Evolutionary conservation across 1,140 invertebrate species (phyloP), one percentile per base, ranked within the genome.

Genomic region (Macrocentrus cingulum): DNA sequence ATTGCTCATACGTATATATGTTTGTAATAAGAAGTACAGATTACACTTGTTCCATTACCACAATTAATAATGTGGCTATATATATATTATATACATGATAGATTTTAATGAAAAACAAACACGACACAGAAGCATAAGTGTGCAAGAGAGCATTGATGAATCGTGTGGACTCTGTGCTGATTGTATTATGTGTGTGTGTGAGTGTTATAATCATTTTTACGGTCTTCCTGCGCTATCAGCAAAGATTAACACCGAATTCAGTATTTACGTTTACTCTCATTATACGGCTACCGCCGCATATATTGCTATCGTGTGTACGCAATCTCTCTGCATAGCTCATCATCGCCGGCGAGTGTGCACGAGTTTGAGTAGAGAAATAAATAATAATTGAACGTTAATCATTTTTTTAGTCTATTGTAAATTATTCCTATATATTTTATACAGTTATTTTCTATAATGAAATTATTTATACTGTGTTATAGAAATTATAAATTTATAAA

Each of bases 1-100:
- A 46, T 56, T 56, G 53, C 53, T 56, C 53, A 56, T 46, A 49
- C 49, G 32, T 51, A 51, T 51, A n/a, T n/a, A 55, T 45, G 52
- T 46, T 56, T 56, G 29, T 54, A 46, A 46, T 46, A 56, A 56
- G 29, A 46, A 16, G 13, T 19, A 18, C 53, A 46, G 16, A 56
- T 56, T 56, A 51, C 13, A 56, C 48, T 56, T 46, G 29, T 37
- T 56, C n/a, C 29, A 48, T 56, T 46, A 9, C 53, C 44, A 56
- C 42, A 22, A n/a, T 42, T 46, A 55, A 55, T 44, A 55, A 55
- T 16, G 41, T 55, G 52, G 52, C 34, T 55, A 42, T 42, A 49
- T 29, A 49, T 49, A 39, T 42, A 53, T 53, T 41, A 41, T 41
- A 53, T 53, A 53, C 22, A 39, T 41, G 25, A 53, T 53, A 53